phyloP scores from a whole-genome alignment of 2,888 invertebrate genomes.

The Ommatoiulus sabulosus region DNA sequence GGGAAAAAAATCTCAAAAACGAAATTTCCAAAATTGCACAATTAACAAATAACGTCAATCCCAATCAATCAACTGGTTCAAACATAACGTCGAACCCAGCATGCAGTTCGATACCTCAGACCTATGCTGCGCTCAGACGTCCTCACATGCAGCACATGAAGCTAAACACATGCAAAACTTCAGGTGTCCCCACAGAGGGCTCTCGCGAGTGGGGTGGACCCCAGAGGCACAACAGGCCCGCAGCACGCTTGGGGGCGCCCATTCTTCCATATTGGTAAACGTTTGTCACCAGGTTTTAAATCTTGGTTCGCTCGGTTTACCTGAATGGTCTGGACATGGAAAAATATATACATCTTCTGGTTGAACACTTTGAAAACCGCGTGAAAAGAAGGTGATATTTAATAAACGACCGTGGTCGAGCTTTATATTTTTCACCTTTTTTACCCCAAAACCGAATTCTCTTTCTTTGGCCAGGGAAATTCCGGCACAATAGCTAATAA shows the following conservation, averaged over 20 bases:
- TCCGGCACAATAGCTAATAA: slow-evolving; percentile 1
- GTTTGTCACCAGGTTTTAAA: slow-evolving; percentile 35
- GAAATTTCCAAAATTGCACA: too few relatives aligned
- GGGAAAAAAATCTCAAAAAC: too few relatives aligned
- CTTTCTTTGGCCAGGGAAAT: neutral
- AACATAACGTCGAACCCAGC: too few relatives aligned
- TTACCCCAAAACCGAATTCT: neutral
- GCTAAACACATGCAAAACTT: too few relatives aligned
- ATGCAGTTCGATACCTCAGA: too few relatives aligned
- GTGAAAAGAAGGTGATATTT: slow-evolving; percentile 18
- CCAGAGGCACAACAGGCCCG: neutral
- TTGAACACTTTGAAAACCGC: slow-evolving; percentile 32
- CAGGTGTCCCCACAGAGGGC: neutral
- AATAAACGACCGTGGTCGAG: slow-evolving; percentile 6
- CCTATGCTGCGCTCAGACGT: too few relatives aligned
- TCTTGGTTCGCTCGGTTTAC: slow-evolving; percentile 14
- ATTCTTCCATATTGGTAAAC: slow-evolving; percentile 16
- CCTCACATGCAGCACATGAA: too few relatives aligned
- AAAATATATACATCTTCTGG: neutral
- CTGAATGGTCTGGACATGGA: neutral
- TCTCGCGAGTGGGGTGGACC: neutral
- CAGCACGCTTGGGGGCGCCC: slow-evolving; percentile 10
- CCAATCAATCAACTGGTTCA: too few relatives aligned
- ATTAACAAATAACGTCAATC: too few relatives aligned
- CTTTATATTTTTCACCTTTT: slow-evolving; percentile 31